Base-by-base conservation (phyloP, 1,140 invertebrate genomes). In the Littorina saxatilis region DNA sequence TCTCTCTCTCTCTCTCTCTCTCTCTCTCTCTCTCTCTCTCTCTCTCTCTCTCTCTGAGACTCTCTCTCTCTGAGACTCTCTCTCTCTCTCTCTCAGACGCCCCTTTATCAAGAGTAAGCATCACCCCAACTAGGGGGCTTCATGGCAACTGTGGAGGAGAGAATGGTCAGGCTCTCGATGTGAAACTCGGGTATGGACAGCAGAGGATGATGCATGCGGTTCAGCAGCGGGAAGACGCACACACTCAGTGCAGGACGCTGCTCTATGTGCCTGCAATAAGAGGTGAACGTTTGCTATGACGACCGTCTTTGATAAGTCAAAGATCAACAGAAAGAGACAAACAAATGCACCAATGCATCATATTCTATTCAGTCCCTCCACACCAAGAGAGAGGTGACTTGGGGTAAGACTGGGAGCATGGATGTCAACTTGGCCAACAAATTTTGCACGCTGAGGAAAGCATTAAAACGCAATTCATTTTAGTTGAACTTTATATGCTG, bases 151-250 rank as follows among this genome's bases (percentile, higher is more conserved):
- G 79, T 80, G 20, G 87, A 88, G 27, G 83, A 79, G 39, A 85
- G 82, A 32, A 87, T 80, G 15, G 85, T 88, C 7, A 88, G 82
- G 77, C 85, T 85, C 37, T 88, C 87, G 29, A 87, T 74, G 43
- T 88, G 87, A 50, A 85, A 84, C n/a, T 82, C 81, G 29, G 87
- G 87, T 32, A 88, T 85, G 29, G 75, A 80, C 29, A 84, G 83
- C 68, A 81, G 79, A 23, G 83, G 50, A n/a, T 84, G 72, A 4
- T 80, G 79, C 52, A 85, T 55, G 20, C 84, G 80, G 66, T 87
- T 83, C 82, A 84, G 80, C 43, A 88, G 74, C 0, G 87, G 87
- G 66, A 82, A 83, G 9, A 88, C 82, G 17, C 82, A 83, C 4
- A 86, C 78, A 43, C 83, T 85, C 7, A 88, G 47, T 1, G 87